Evolutionary conservation across 2,888 invertebrate species (phyloP), one percentile per base, ranked within the genome.

Genomic region (Latrodectus hesperus): DNA sequence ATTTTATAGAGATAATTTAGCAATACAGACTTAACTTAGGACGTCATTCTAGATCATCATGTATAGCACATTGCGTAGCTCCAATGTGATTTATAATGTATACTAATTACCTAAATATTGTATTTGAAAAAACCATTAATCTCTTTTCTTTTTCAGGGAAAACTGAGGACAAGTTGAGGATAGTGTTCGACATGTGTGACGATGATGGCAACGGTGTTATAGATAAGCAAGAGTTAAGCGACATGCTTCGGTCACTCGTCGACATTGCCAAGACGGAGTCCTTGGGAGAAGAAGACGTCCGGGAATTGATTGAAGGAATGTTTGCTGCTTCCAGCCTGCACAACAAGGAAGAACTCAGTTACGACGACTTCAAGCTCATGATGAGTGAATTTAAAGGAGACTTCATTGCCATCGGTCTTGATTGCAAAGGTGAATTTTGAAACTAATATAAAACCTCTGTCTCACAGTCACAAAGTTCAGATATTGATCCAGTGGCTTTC

Each of bases 181-280:
- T 98, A 55, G 97, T 99, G 90, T 98, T 98, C 91, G 97, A 98
- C 92, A 98, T 99, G 98, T 98, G 98, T 91, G 98, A 98, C 92
- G 96, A 97, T 91, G 97, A 98, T 91, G 95, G 97, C 17, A 97
- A 97, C 91, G 97, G 98, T 0, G 96, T 97, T 0, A 98, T 98
- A 85, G 98, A 98, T 91, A 98, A 98, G 91, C 96, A 95, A 1
- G 98, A 98, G 91, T 93, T 99, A 26, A 97, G 96, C 38, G 97
- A 98, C 92, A 98, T 99, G 96, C 93, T 99, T 91, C 94, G 97
- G 68, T 98, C 98, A 0, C 93, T 98, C 52, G 98, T 98, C 0
- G 98, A 98, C 92, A 98, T 98, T 84, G 98, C 98, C 0, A 94
- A 97, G 90, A 98, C 98, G 0, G 91, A 97, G 0, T 97, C 97